phyloP scores from a whole-genome alignment of 2,888 invertebrate species.

The Lasioglossum marginatum region DNA sequence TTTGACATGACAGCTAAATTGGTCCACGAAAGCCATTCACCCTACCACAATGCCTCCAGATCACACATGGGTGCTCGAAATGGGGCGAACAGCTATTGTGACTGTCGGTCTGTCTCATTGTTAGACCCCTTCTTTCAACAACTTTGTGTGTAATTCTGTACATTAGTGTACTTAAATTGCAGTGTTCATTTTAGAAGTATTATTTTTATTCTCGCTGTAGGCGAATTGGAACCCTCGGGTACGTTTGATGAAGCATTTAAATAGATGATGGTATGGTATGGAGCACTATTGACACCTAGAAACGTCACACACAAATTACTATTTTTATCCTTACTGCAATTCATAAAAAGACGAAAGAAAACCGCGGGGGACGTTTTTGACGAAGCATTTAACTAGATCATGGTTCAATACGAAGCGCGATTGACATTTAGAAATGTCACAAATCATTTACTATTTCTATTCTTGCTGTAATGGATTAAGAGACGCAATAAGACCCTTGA shows the following conservation, averaged over 20 bases:
- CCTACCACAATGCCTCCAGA: not conserved
- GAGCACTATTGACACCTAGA: not conserved
- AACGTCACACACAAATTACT: not conserved
- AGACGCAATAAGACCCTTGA: not conserved
- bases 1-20: constrained; percentile 1
- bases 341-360: not conserved
- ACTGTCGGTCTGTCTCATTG: not conserved
- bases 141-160: not conserved
- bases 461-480: not conserved
- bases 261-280: not conserved
- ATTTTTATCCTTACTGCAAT: not conserved
- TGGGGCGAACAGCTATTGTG: constrained; percentile 3
- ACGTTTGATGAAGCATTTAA: not conserved
- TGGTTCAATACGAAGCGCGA: not conserved
- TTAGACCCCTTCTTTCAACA: constrained; percentile 2
- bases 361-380: not conserved
- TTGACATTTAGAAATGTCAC: not conserved
- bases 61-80: not conserved
- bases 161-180: constrained; percentile 2
- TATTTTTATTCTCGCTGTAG: not conserved
- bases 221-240: not conserved
- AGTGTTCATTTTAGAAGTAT: not conserved
- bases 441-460: not conserved
- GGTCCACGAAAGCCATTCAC: not conserved
- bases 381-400: not conserved